Evolutionary conservation across 92 coral and sea anemone genomes (phyloP).

Genomic region (Palythoa grandis): DNA sequence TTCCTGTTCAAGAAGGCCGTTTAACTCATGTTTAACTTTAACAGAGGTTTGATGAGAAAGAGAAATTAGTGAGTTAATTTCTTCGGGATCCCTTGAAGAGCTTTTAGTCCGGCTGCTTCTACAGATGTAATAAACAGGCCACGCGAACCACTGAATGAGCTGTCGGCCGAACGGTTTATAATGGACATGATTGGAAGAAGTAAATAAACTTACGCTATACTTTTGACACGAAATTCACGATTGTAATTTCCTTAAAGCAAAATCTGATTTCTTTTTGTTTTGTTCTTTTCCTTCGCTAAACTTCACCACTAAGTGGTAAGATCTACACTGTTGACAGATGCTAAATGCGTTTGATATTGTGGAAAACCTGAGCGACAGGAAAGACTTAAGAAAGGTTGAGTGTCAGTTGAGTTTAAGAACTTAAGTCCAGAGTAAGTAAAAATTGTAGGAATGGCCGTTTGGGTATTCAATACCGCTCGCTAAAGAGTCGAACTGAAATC

Average conservation of each 20-base stretch:
- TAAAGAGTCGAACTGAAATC: slow-evolving; percentile 32
- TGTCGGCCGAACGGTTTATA: not conserved
- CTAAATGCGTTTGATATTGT: slow-evolving; percentile 35
- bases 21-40: not conserved
- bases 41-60: slow-evolving; percentile 16
- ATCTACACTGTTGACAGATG: slow-evolving; percentile 25
- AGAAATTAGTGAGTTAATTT: slow-evolving; percentile 33
- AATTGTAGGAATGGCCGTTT: slow-evolving; percentile 26
- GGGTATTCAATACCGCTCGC: slow-evolving; percentile 20
- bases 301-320: not conserved
- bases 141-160: not conserved
- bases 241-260: slow-evolving; percentile 25
- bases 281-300: not conserved
- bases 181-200: slow-evolving; percentile 14
- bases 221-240: slow-evolving; percentile 10
- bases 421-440: slow-evolving; percentile 5
- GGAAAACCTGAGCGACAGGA: slow-evolving; percentile 37
- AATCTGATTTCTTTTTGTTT: slow-evolving; percentile 8
- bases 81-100: slow-evolving; percentile 33
- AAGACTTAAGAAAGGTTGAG: slow-evolving; percentile 35
- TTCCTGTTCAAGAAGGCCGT: not conserved
- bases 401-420: slow-evolving; percentile 25
- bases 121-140: slow-evolving; percentile 15
- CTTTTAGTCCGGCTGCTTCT: slow-evolving; percentile 22
- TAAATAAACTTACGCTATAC: not conserved